Percentiles rank a stretch among this genome's conserved stretches.
These are phyloP conservation scores for Ditula angustiorana DNA, from an alignment of 2,888 invertebrate species.

Conservation along the genomic window DNA sequence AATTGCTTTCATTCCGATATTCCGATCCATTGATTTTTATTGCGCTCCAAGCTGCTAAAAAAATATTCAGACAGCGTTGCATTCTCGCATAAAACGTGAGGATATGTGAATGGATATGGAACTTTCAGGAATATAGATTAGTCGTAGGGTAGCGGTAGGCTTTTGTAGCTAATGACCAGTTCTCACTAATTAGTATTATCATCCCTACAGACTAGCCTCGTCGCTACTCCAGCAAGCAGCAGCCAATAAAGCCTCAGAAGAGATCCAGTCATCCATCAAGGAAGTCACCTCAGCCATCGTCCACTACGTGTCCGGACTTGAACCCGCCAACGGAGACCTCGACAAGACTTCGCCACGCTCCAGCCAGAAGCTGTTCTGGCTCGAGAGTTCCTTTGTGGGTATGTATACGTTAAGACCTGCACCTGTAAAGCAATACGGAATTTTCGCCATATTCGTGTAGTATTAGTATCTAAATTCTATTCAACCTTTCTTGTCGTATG, in stretches of 20 bases:
- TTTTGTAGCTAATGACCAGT: too few species aligned
- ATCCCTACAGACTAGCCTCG: slow-evolving; percentile 86
- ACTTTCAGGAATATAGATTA: too few species aligned
- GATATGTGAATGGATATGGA: too few species aligned
- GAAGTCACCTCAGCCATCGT: slow-evolving; percentile 97
- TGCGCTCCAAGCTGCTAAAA: background rate
- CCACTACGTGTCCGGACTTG: slow-evolving; percentile 92
- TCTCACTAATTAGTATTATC: too few species aligned
- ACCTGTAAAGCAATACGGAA: background rate
- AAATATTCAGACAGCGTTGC: too few species aligned
- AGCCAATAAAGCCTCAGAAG: slow-evolving; percentile 84
- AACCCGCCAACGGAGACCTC: slow-evolving; percentile 85
- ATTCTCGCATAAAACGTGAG: too few species aligned
- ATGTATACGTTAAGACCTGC: slow-evolving; percentile 43
- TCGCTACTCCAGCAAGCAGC: slow-evolving; percentile 84
- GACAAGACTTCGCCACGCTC: slow-evolving; percentile 85
- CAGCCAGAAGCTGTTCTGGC: slow-evolving; percentile 93
- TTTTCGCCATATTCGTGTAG: too few species aligned
- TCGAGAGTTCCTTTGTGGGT: slow-evolving; percentile 94
- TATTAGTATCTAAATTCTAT: too few species aligned
- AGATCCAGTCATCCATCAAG: slow-evolving; percentile 94
- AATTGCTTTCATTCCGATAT: background rate
- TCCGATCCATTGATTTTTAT: background rate
- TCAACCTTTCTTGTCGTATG: too few species aligned
- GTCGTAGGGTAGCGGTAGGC: too few species aligned